Evolutionary conservation across 2,888 invertebrate genomes (phyloP).

Genomic region (Leucoptera coffeella): DNA sequence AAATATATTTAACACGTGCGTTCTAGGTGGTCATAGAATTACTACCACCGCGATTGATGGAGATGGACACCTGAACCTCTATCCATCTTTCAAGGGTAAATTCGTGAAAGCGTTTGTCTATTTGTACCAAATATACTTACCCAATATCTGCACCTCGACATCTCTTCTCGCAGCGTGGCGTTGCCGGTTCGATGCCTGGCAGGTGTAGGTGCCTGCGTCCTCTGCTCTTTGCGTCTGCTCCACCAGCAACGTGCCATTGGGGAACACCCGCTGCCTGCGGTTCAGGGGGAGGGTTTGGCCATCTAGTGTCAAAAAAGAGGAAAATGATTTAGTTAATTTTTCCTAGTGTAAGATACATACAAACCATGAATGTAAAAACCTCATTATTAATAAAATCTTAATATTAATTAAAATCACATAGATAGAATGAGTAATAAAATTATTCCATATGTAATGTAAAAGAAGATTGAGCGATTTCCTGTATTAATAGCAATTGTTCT

Average conservation of each 20-base stretch:
- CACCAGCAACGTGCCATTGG: constrained; percentile 81
- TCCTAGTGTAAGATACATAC: too few relatives aligned
- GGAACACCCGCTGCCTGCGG: constrained; percentile 78
- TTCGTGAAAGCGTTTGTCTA: too few relatives aligned
- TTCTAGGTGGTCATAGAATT: too few relatives aligned
- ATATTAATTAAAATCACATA: constrained; percentile 2
- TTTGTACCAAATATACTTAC: constrained; percentile 41
- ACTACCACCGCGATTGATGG: too few relatives aligned
- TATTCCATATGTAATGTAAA: too few relatives aligned
- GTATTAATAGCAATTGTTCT: too few relatives aligned
- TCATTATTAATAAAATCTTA: not conserved
- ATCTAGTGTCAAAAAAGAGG: constrained; percentile 50
- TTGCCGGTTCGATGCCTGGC: constrained; percentile 81
- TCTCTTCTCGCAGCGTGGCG: constrained; percentile 71
- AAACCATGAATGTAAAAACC: too few relatives aligned
- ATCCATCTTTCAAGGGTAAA: too few relatives aligned
- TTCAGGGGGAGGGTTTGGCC: constrained; percentile 82
- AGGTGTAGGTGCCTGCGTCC: constrained; percentile 86
- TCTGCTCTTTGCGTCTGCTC: constrained; percentile 78
- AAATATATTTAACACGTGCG: too few relatives aligned
- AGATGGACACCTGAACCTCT: too few relatives aligned
- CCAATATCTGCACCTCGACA: constrained; percentile 68
- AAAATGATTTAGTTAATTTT: not conserved
- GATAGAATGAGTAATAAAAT: too few relatives aligned
- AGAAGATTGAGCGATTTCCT: too few relatives aligned